Conservation (phyloP, 1,140 invertebrate species). For the Drosophila bipectinata region DNA sequence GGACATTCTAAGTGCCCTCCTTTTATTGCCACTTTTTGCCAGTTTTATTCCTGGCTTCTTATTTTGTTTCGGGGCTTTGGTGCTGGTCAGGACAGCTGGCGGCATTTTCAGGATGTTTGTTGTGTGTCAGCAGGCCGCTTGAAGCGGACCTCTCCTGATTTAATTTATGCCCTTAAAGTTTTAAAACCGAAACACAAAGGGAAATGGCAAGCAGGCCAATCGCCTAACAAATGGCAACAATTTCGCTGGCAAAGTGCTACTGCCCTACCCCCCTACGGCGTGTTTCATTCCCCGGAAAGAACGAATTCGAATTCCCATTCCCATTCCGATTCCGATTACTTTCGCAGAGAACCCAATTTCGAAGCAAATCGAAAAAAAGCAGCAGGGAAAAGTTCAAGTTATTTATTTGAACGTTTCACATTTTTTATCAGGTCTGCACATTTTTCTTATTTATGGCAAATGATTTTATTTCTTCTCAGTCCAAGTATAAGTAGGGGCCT, state of each 20-base stretch:
- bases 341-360: slow-evolving; percentile 45
- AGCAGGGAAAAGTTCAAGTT: slow-evolving; percentile 68
- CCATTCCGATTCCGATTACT: slow-evolving; percentile 47
- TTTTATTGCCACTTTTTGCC: slow-evolving; percentile 43
- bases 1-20: slow-evolving; percentile 67
- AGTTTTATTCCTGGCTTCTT: slow-evolving; percentile 20
- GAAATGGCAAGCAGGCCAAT: slow-evolving; percentile 44
- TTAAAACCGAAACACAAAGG: slow-evolving; percentile 52
- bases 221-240: slow-evolving; percentile 80
- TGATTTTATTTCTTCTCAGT: slow-evolving; percentile 62
- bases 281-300: slow-evolving; percentile 6
- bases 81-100: slow-evolving; percentile 50
- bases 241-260: slow-evolving; percentile 70
- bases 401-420: slow-evolving; percentile 79
- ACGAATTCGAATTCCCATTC: slow-evolving; percentile 45
- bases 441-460: slow-evolving; percentile 80
- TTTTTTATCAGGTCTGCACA: slow-evolving; percentile 74
- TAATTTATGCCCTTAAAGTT: slow-evolving; percentile 76
- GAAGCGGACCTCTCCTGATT: slow-evolving; percentile 16
- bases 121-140: slow-evolving; percentile 47
- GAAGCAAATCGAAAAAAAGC: slow-evolving; percentile 45
- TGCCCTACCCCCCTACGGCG: background rate
- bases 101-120: slow-evolving; percentile 60
- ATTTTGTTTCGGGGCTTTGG: background rate
- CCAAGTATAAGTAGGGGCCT: slow-evolving; percentile 27